Conservation (phyloP, 2,888 invertebrate species). For the Andrena minutula region DNA sequence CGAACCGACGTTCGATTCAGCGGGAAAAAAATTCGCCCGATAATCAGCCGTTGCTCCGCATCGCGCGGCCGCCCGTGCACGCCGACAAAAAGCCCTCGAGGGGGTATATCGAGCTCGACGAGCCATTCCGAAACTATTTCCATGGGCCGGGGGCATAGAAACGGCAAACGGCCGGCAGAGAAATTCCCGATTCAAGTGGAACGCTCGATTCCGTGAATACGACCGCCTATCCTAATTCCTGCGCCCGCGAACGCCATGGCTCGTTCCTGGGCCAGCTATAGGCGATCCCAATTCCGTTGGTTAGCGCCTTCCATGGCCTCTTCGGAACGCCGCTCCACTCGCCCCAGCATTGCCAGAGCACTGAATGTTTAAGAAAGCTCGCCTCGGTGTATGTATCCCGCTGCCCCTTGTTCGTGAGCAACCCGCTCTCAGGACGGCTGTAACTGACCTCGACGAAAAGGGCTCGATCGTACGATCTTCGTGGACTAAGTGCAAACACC, state of each 20-base stretch:
- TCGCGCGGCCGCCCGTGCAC: background rate
- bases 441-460: slow-evolving; percentile 59
- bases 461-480: slow-evolving; percentile 33
- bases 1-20: slow-evolving; percentile 24
- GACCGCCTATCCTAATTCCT: slow-evolving; percentile 71
- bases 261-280: slow-evolving; percentile 32
- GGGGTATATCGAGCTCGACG: slow-evolving; percentile 35
- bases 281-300: slow-evolving; percentile 70
- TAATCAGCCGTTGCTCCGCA: slow-evolving; percentile 24
- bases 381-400: slow-evolving; percentile 40
- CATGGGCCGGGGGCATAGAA: slow-evolving; percentile 48
- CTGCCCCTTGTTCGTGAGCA: slow-evolving; percentile 35
- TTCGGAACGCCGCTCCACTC: slow-evolving; percentile 37
- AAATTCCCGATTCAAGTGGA: slow-evolving; percentile 68
- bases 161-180: slow-evolving; percentile 57
- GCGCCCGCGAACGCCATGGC: background rate
- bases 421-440: slow-evolving; percentile 42
- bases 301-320: slow-evolving; percentile 61
- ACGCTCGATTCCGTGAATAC: slow-evolving; percentile 68
- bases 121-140: slow-evolving; percentile 62
- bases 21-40: slow-evolving; percentile 35
- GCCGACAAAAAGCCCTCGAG: slow-evolving; percentile 31
- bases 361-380: slow-evolving; percentile 68
- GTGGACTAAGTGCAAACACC: slow-evolving; percentile 37
- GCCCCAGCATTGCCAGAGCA: slow-evolving; percentile 33